Evolutionary conservation across 2,113 vertebrate species (phyloP).

Genomic region (Semnornis frantzii): DNA sequence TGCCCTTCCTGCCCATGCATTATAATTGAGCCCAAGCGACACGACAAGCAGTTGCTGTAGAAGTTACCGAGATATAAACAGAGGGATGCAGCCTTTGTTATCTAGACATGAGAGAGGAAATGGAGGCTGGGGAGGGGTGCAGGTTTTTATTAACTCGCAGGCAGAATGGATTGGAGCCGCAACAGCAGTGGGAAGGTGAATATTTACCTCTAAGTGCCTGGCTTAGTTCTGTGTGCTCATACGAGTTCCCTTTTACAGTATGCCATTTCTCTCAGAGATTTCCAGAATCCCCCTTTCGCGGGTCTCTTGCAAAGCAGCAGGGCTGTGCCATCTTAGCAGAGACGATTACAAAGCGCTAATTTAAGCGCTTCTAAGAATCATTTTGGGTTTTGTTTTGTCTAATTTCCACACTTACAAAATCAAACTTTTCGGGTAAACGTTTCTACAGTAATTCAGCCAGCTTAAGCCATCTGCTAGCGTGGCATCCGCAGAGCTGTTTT

Average conservation of each 20-base stretch:
- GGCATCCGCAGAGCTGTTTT: slow-evolving; percentile 29
- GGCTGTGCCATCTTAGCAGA: background rate
- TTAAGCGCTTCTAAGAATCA: slow-evolving; percentile 44
- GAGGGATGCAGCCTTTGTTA: slow-evolving; percentile 6
- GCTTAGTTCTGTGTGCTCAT: background rate
- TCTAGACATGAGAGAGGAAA: slow-evolving; percentile 12
- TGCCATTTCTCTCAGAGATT: slow-evolving; percentile 2
- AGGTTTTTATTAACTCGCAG: slow-evolving; percentile 17
- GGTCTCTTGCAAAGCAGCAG: background rate
- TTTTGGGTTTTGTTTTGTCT: slow-evolving; percentile 66
- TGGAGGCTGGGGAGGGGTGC: background rate
- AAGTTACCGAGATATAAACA: slow-evolving; percentile 4
- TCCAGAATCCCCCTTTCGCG: slow-evolving; percentile 3
- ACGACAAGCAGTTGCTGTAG: background rate
- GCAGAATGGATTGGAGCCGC: background rate
- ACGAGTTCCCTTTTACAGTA: background rate
- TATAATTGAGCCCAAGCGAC: background rate
- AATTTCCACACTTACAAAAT: slow-evolving; percentile 64
- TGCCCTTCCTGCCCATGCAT: background rate
- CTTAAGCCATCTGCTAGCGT: slow-evolving; percentile 40
- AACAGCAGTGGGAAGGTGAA: background rate
- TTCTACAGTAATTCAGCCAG: slow-evolving; percentile 50
- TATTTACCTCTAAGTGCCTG: background rate
- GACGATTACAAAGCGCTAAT: slow-evolving; percentile 68
- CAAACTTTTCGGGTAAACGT: slow-evolving; percentile 64